Evolutionary conservation across 1,140 invertebrate genomes (phyloP).

Genomic region (Drosophila tristis): DNA sequence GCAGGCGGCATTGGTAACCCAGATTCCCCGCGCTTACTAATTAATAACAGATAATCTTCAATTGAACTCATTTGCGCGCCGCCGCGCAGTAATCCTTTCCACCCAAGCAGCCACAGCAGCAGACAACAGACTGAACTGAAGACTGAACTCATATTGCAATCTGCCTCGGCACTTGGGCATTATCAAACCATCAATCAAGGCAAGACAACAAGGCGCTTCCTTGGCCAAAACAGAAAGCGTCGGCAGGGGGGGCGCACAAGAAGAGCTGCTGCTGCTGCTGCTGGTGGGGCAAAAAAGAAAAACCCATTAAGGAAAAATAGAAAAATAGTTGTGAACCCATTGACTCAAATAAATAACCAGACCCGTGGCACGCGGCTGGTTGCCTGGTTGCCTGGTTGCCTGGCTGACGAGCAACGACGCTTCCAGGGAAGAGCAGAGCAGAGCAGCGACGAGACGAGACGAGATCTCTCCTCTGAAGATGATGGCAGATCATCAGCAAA

Average conservation of each 20-base stretch:
- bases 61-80: conserved; percentile 45
- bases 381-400: conserved; percentile 15
- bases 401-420: conserved; percentile 20
- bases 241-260: background rate
- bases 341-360: conserved; percentile 79
- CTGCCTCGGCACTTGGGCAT: conserved; percentile 58
- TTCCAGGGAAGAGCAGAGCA: too few relatives aligned
- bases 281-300: conserved; percentile 31
- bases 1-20: conserved; percentile 9
- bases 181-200: conserved; percentile 77
- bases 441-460: too few relatives aligned
- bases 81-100: conserved; percentile 33
- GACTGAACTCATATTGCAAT: conserved; percentile 25
- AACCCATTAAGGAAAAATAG: conserved; percentile 71
- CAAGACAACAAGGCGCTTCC: conserved; percentile 72
- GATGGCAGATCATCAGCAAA: conserved; percentile 70
- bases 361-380: conserved; percentile 48
- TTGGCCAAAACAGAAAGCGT: conserved; percentile 38
- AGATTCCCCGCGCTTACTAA: conserved; percentile 33
- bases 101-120: conserved; percentile 14
- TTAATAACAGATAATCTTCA: conserved; percentile 54
- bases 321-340: conserved; percentile 82
- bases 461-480: conserved; percentile 52
- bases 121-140: too few relatives aligned
- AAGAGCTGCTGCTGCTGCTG: conserved; percentile 3